phyloP scores from a whole-genome alignment of 2,113 vertebrate species.

The Aptenodytes forsteri region DNA sequence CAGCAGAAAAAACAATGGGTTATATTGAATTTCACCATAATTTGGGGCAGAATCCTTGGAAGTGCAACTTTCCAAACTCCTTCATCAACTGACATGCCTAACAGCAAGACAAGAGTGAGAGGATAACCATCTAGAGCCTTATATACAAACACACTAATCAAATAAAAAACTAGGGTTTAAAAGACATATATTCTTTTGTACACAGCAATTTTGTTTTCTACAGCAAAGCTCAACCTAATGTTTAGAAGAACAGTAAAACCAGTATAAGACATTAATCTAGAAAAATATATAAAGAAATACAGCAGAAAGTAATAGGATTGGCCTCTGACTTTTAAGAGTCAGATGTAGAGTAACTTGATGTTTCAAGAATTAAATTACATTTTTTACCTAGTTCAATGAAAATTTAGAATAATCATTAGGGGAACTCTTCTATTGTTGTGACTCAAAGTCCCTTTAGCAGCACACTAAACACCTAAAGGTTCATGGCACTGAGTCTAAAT shows the following conservation, averaged over 20 bases:
- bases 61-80: not conserved
- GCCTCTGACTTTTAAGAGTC: not conserved
- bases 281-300: not conserved
- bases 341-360: not conserved
- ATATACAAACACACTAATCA: not conserved
- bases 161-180: not conserved
- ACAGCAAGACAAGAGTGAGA: not conserved
- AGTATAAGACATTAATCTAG: not conserved
- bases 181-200: not conserved
- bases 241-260: not conserved
- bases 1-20: not conserved
- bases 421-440: not conserved
- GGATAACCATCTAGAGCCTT: not conserved
- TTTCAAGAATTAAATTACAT: not conserved
- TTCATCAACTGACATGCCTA: not conserved
- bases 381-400: not conserved
- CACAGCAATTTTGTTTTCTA: not conserved
- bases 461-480: not conserved
- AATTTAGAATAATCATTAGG: not conserved
- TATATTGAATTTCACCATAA: not conserved
- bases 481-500: not conserved
- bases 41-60: not conserved
- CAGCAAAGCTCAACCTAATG: not conserved
- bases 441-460: not conserved
- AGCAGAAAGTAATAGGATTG: not conserved